phyloP scores from a whole-genome alignment of 2,888 invertebrate species.

The Tupiocoris notatus region DNA sequence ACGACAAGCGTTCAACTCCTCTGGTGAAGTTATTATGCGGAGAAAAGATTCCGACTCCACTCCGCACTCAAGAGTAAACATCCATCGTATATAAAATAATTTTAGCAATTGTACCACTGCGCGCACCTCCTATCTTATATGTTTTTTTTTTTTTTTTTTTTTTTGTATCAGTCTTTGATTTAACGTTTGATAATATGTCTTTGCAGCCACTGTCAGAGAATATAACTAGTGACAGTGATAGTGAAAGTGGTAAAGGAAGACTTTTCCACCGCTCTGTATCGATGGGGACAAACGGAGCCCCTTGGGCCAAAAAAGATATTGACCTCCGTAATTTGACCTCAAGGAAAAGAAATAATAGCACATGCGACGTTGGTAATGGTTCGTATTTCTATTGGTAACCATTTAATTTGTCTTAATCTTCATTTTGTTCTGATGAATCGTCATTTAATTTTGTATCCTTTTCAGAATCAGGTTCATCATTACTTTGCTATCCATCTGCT shows the following conservation, averaged over 20 bases:
- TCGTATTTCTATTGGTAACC: constrained; percentile 36
- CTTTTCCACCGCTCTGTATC: constrained; percentile 83
- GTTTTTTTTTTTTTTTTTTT: neutral
- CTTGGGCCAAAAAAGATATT: constrained; percentile 60
- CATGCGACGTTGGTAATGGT: constrained; percentile 62
- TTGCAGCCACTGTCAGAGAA: constrained; percentile 48
- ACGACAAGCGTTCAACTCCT: constrained; percentile 30
- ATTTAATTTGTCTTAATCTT: no score
- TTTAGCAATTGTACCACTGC: neutral
- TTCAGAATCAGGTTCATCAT: constrained; percentile 71
- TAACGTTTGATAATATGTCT: neutral
- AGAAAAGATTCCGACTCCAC: constrained; percentile 44
- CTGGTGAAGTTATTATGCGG: constrained; percentile 43
- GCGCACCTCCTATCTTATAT: neutral
- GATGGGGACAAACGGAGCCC: constrained; percentile 71
- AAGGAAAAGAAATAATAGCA: constrained; percentile 68
- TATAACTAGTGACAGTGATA: constrained; percentile 53
- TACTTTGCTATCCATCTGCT: constrained; percentile 85
- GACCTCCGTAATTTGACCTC: constrained; percentile 57
- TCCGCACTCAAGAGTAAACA: constrained; percentile 28
- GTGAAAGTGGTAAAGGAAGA: constrained; percentile 59
- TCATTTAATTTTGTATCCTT: constrained; percentile 9
- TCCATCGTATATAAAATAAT: no score
- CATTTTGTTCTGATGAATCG: no score
- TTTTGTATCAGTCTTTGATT: neutral